Base-by-base conservation (phyloP, 2,888 invertebrate genomes). In the Teleogryllus oceanicus region DNA sequence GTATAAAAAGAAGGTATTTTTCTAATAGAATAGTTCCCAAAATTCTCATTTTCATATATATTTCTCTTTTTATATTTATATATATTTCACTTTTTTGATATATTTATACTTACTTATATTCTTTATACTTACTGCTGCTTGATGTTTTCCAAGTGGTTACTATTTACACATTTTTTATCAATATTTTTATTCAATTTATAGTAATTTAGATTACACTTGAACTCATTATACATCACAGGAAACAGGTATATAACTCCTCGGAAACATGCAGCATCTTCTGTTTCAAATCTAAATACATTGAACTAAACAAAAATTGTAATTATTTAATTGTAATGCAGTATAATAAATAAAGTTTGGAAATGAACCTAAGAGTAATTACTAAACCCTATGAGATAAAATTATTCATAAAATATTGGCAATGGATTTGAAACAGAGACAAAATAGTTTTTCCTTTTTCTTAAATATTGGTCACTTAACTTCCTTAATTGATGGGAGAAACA, bases 131-230 rank as follows among this genome's bases (percentile, higher is more conserved):
- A 82, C 81, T 80, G 83, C 79, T 81, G 80, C 83, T 83, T 76
- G 74, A 81, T 83, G 81, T 75, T 79, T 80, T 80, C 83, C 83
- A 84, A 84, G 83, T 84, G 83, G 82, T 83, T 82, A 83, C 74
- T 50, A 78, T 37, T 20, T 79, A 82, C 83, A 81, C 76, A 79
- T 79, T 75, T 21, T 37, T 80, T 81, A 78, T 78, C 77, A 78
- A 80, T 76, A 75, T 80, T 50, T 79, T 78, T 79, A 80, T 78
- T 79, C 77, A 51, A 74, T 79, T 76, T 77, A 49, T 74, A 49
- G 8, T 78, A 62, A 18, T 49, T 37, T 49, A 78, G 78, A 62
- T 20, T 11, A 24, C 4, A 62, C 49, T 49, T 75, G 18, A 49
- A 2, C 49, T 75, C 78, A 50, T 74, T 24, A 24, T 24, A 24